These are phyloP conservation scores for Nannospalax galili DNA, from an alignment of 2,113 vertebrate species.

Conservation along the genomic window DNA sequence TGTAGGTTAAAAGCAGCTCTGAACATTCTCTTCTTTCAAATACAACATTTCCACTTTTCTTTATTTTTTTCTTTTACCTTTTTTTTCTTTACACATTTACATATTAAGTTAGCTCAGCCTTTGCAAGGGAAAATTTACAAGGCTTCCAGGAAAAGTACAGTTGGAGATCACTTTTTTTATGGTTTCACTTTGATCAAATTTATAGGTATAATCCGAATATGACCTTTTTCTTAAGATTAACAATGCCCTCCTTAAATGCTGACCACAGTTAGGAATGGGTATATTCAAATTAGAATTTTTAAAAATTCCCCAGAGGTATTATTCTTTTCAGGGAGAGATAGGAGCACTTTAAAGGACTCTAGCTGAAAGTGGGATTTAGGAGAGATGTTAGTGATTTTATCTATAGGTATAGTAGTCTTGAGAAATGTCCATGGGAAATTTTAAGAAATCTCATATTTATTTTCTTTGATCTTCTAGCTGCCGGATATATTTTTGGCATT, in stretches of 20 bases:
- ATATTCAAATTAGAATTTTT: conserved; percentile 31
- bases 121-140: conserved; percentile 34
- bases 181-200: conserved; percentile 63
- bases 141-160: conserved; percentile 54
- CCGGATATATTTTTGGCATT: neutral
- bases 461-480: neutral
- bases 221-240: conserved; percentile 75
- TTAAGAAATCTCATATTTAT: neutral
- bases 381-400: conserved; percentile 38
- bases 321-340: conserved; percentile 70
- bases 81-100: neutral
- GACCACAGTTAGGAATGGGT: conserved; percentile 53
- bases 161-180: conserved; percentile 63
- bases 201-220: conserved; percentile 72
- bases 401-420: conserved; percentile 55
- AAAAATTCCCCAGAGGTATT: conserved; percentile 58
- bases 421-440: conserved; percentile 39
- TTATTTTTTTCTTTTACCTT: neutral
- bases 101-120: neutral
- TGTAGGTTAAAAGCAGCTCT: conserved; percentile 2
- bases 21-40: conserved; percentile 8
- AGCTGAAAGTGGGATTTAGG: conserved; percentile 63
- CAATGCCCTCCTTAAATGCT: conserved; percentile 72
- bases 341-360: conserved; percentile 4
- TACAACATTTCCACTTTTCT: neutral